phyloP scores from a whole-genome alignment of 2,888 invertebrate genomes.

The Parochlus steinenii region DNA sequence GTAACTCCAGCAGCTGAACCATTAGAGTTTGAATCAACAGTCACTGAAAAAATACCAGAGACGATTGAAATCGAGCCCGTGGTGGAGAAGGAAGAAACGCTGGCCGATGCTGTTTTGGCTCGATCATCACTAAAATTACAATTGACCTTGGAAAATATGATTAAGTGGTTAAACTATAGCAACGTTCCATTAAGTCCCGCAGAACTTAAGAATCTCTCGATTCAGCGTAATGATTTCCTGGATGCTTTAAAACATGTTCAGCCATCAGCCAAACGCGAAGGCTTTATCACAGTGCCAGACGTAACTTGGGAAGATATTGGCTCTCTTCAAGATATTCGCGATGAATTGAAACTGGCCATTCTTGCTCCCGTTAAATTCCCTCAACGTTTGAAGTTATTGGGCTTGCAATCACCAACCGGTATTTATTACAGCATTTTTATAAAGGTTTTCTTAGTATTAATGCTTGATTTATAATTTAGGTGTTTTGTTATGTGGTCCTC shows the following conservation, averaged over 20 bases:
- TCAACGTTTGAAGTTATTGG: conserved; percentile 59
- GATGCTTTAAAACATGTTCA: conserved; percentile 66
- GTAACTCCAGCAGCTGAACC: conserved; percentile 6
- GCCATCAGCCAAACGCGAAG: conserved; percentile 90
- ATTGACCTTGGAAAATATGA: conserved; percentile 36
- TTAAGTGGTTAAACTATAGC: conserved; percentile 48
- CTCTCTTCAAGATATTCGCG: conserved; percentile 69
- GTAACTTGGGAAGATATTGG: conserved; percentile 96
- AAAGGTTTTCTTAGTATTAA: too few species aligned
- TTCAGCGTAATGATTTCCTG: conserved; percentile 60
- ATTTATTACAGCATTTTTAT: too few species aligned
- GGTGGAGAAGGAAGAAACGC: neutral
- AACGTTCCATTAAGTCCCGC: conserved; percentile 42
- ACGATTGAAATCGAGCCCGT: conserved; percentile 6
- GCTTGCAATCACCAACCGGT: conserved; percentile 69
- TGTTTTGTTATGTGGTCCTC: neutral
- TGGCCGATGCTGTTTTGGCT: neutral
- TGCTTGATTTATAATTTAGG: too few species aligned
- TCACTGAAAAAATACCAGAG: conserved; percentile 9
- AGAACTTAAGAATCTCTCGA: conserved; percentile 44
- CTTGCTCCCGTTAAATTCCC: conserved; percentile 82
- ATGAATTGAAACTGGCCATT: conserved; percentile 81
- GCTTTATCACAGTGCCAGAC: conserved; percentile 94
- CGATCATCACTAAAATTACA: too few species aligned
- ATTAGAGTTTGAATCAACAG: conserved; percentile 5